These are phyloP conservation scores for Epistrophe grossulariae DNA, from an alignment of 2,888 invertebrate genomes.

Conservation along the genomic window DNA sequence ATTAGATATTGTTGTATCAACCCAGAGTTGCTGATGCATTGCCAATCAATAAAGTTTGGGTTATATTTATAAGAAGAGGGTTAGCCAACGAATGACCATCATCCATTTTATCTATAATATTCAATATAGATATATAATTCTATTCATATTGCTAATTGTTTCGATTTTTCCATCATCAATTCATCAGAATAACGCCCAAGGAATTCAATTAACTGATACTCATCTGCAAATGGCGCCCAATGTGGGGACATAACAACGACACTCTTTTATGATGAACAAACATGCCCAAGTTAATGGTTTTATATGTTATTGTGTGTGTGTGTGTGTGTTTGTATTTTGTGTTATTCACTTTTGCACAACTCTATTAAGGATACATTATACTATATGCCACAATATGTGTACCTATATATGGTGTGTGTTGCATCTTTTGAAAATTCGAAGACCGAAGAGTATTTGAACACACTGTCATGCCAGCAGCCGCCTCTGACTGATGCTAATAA, in stretches of 20 bases:
- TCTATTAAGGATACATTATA: conserved; percentile 69
- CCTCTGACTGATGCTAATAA: conserved; percentile 82
- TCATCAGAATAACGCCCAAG: conserved; percentile 74
- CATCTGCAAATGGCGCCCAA: conserved; percentile 68
- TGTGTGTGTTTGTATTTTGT: conserved; percentile 18
- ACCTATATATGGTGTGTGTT: conserved; percentile 36
- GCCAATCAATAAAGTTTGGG: conserved; percentile 40
- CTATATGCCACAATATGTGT: conserved; percentile 35
- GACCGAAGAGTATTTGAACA: conserved; percentile 40
- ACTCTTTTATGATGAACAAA: conserved; percentile 51
- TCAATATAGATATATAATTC: conserved; percentile 15
- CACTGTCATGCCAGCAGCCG: conserved; percentile 60
- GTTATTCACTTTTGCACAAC: conserved; percentile 51
- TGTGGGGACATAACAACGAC: conserved; percentile 32
- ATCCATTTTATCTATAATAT: conserved; percentile 35
- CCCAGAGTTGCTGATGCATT: conserved; percentile 20
- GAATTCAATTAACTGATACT: conserved; percentile 75
- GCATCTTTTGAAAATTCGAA: conserved; percentile 51
- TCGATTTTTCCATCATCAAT: conserved; percentile 61
- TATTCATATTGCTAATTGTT: conserved; percentile 70
- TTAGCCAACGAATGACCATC: conserved; percentile 10
- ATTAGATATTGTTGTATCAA: conserved; percentile 50
- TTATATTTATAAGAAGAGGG: not conserved
- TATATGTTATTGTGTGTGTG: not conserved
- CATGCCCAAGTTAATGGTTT: conserved; percentile 40